Evolutionary conservation across 2,797 vertebrate genomes (phyloP), one percentile per base, ranked within the genome.

Genomic region (Melopsittacus undulatus): DNA sequence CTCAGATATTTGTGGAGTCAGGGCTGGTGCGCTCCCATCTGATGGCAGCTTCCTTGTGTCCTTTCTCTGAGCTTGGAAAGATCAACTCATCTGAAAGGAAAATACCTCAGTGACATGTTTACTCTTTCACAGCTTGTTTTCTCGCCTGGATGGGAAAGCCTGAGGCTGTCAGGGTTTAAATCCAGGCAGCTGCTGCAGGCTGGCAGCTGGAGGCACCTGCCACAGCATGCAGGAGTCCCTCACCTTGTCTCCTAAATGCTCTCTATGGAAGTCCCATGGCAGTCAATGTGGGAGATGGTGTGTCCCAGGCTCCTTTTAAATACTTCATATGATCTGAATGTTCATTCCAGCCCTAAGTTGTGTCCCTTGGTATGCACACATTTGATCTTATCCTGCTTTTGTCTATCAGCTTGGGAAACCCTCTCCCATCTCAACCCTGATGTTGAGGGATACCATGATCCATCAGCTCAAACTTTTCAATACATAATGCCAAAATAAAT

Each of bases 81-180:
- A 93, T 30, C 84, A 90, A 66, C 79, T 38, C 67, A 38, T 87
- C 43, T 57, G 56, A 83, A 87, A 87, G 72, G 70, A 86, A 96
- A 96, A 96, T 64, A 68, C 93, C 87, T 95, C 77, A 76, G 59
- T 95, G 92, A 87, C 72, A 84, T 95, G 87, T 95, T 96, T 92
- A 83, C 80, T 52, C 83, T 94, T 79, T 93, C 91, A 90, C 87
- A 74, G 91, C 83, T 91, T 95, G 82, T 93, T 96, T 96, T 93
- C 68, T 75, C 19, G 17, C 86, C 90, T 92, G 62, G 30, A 20
- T 89, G 67, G 89, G 89, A 87, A 89, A 92, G 83, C 90, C 90
- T 90, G 90, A 83, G 92, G 88, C 93, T 34, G 13, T 77, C 72
- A 45, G 64, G 11, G n/a, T 68, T 92, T 78, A 66, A 88, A 82